These are phyloP conservation scores for Tapirus indicus DNA, from an alignment of 2,797 vertebrate genomes.

Conservation along the genomic window DNA sequence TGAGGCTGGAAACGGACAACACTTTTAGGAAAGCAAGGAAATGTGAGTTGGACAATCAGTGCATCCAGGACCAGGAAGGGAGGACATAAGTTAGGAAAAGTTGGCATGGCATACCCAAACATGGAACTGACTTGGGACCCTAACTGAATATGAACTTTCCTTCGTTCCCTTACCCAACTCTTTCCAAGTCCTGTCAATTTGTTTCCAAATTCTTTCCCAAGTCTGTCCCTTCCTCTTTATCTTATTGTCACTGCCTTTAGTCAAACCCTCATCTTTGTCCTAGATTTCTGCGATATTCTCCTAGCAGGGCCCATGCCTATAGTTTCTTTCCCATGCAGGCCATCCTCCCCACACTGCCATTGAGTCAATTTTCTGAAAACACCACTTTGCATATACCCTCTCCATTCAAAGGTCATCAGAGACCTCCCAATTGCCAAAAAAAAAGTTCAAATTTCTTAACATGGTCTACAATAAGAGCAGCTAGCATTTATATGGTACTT, in stretches of 20 bases:
- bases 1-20: background rate
- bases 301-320: background rate
- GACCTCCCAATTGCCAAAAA: background rate
- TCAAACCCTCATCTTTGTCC: conserved; percentile 13
- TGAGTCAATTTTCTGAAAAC: background rate
- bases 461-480: background rate
- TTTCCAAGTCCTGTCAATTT: conserved; percentile 44
- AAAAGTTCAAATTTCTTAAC: conserved; percentile 43
- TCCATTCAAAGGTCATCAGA: conserved; percentile 42
- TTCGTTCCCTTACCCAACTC: background rate
- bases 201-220: background rate
- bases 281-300: background rate
- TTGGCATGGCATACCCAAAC: background rate
- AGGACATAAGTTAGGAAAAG: background rate
- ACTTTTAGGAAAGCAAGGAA: conserved; percentile 32
- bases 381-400: background rate
- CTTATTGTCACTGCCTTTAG: background rate
- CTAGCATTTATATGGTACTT: background rate
- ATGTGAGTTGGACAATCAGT: background rate
- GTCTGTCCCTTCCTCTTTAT: background rate
- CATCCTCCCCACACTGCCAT: background rate
- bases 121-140: background rate
- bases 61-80: background rate
- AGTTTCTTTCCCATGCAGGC: background rate
- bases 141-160: background rate